phyloP scores from a whole-genome alignment of 2,113 vertebrate genomes.

The Hippotragus niger region DNA sequence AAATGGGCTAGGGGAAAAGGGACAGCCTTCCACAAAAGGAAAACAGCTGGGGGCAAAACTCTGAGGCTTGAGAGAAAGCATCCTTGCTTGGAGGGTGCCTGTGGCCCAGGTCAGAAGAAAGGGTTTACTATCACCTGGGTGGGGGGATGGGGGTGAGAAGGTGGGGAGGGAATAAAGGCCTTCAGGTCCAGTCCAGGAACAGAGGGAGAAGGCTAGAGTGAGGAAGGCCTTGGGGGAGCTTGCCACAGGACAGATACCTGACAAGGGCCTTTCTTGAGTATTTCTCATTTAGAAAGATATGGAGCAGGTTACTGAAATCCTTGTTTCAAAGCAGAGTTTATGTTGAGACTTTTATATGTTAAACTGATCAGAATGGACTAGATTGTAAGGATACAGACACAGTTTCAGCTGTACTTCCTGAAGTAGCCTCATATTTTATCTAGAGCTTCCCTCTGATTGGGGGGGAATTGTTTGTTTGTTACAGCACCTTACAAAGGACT shows the following conservation, averaged over 20 bases:
- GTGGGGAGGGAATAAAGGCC: background rate
- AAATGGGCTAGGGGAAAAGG: background rate
- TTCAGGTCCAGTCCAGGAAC: background rate
- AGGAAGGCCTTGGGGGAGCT: background rate
- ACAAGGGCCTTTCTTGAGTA: background rate
- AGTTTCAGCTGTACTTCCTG: background rate
- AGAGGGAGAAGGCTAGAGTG: background rate
- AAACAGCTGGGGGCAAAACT: background rate
- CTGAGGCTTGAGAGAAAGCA: background rate
- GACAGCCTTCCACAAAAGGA: background rate
- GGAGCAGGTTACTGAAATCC: background rate
- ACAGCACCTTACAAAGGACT: background rate
- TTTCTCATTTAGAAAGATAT: background rate
- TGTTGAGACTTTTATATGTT: background rate
- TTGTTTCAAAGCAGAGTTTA: background rate
- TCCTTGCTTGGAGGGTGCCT: background rate
- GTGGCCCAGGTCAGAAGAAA: background rate
- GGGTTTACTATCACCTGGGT: background rate
- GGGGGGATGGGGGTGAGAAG: rapidly evolving
- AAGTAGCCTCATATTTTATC: background rate
- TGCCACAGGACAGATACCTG: background rate
- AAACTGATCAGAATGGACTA: background rate
- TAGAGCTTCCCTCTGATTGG: background rate
- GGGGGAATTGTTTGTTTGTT: background rate
- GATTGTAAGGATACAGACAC: background rate